Evolutionary conservation across 2,888 invertebrate species (phyloP).

Genomic region (Lepidonotus clava): DNA sequence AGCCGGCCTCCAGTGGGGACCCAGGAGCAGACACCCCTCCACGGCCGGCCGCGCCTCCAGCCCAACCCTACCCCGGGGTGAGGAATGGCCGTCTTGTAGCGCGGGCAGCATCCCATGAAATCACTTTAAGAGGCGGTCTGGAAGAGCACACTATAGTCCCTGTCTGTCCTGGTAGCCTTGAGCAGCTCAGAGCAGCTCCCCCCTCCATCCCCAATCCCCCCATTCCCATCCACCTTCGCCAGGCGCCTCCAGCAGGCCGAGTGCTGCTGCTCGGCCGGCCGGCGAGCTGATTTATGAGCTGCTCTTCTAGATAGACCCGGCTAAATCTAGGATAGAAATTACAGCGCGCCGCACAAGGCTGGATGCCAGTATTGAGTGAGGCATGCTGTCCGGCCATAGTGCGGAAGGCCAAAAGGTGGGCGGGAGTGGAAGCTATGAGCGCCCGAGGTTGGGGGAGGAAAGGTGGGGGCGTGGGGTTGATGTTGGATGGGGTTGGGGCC

Average conservation of each 20-base stretch:
- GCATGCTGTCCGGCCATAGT: not conserved
- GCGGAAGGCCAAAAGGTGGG: not conserved
- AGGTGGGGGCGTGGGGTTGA: not conserved
- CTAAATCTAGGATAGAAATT: conserved; percentile 12
- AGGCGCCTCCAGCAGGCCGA: not conserved
- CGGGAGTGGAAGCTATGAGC: not conserved
- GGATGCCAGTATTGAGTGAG: not conserved
- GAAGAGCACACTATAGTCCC: conserved; percentile 2
- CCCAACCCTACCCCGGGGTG: not conserved
- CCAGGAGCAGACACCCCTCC: not conserved
- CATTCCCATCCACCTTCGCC: not conserved
- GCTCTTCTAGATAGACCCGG: conserved; percentile 13
- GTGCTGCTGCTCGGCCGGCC: not conserved
- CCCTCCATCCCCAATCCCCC: not conserved
- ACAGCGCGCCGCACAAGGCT: not conserved
- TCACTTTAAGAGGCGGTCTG: conserved; percentile 19
- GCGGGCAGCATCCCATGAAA: conserved; percentile 29
- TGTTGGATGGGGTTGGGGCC: not conserved
- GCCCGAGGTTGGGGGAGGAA: not conserved
- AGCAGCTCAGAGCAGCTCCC: too few relatives aligned
- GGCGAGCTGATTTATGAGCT: not conserved
- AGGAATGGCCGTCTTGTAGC: conserved; percentile 8
- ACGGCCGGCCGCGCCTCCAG: not conserved
- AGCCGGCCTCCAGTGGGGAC: too few relatives aligned
- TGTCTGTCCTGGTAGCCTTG: too few relatives aligned